phyloP scores from a whole-genome alignment of 2,888 invertebrate species.

The Eilema depressum region DNA sequence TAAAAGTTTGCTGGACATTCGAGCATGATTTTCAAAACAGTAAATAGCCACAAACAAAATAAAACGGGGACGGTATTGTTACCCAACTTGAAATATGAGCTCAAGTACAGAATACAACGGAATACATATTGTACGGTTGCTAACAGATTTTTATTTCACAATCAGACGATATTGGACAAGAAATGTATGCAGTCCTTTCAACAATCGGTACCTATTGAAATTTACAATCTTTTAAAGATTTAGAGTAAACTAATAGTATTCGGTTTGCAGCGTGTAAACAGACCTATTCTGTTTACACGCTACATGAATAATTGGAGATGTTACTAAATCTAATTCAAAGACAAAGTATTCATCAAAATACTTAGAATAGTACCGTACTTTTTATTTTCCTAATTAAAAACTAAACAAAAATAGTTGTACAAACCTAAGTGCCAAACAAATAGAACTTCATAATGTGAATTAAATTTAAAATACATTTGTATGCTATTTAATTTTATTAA shows the following conservation, averaged over 20 bases:
- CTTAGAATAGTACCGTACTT: too few species aligned
- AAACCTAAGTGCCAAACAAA: too few species aligned
- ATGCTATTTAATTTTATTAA: too few species aligned
- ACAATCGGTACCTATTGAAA: slow-evolving; percentile 23
- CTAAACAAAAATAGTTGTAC: too few species aligned
- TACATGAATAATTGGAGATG: too few species aligned
- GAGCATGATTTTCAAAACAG: slow-evolving; percentile 17
- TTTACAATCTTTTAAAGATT: slow-evolving; percentile 19
- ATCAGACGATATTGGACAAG: slow-evolving; percentile 50
- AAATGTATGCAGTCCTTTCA: slow-evolving; percentile 31
- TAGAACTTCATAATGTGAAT: too few species aligned
- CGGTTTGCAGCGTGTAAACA: too few species aligned
- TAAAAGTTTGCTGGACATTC: slow-evolving; percentile 21
- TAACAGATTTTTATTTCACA: slow-evolving; percentile 47
- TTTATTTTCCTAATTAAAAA: too few species aligned
- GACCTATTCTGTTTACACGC: too few species aligned
- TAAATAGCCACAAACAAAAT: slow-evolving; percentile 52
- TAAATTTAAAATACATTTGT: too few species aligned
- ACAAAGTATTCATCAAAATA: too few species aligned
- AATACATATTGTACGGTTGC: slow-evolving; percentile 51
- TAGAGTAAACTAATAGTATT: not conserved
- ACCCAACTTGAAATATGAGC: slow-evolving; percentile 62
- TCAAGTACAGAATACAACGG: slow-evolving; percentile 53
- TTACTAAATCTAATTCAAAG: too few species aligned
- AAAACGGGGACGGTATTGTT: slow-evolving; percentile 56